Evolutionary conservation across 2,888 invertebrate genomes (phyloP).

Genomic region (Aspidapion aeneum): DNA sequence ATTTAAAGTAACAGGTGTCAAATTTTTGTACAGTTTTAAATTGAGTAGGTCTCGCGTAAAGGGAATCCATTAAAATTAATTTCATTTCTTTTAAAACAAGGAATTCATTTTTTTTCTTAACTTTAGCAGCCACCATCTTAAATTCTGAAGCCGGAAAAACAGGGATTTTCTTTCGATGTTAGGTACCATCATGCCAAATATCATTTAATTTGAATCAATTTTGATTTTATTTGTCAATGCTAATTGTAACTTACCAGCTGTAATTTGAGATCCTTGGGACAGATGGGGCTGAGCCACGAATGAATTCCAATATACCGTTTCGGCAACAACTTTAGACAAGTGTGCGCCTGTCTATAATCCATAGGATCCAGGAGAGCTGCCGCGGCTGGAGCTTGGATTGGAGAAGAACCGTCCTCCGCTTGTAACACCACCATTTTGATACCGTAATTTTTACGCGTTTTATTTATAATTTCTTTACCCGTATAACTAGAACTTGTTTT

Average conservation of each 20-base stretch:
- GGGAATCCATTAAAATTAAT: too few species aligned
- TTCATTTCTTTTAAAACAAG: too few species aligned
- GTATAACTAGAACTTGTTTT: background rate
- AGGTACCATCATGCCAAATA: too few species aligned
- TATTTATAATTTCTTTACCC: background rate
- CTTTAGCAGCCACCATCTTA: too few species aligned
- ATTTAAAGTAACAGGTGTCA: too few species aligned
- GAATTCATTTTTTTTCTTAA: too few species aligned
- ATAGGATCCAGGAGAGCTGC: constrained; percentile 60
- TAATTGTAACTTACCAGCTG: constrained; percentile 78
- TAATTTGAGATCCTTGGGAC: constrained; percentile 74
- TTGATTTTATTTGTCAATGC: too few species aligned
- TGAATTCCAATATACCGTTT: constrained; percentile 89
- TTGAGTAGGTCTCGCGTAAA: too few species aligned
- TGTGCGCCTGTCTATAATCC: constrained; percentile 79
- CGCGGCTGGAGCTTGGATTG: constrained; percentile 53
- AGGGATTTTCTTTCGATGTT: too few species aligned
- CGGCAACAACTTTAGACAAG: constrained; percentile 85
- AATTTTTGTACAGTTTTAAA: too few species aligned
- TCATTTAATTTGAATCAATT: too few species aligned
- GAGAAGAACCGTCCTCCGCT: constrained; percentile 61
- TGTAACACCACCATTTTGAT: constrained; percentile 63
- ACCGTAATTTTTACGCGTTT: constrained; percentile 18
- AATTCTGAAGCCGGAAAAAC: too few species aligned
- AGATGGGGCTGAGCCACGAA: constrained; percentile 83